These are phyloP conservation scores for Craterocephalus amniculus DNA, from an alignment of 2,797 vertebrate species.

Conservation along the genomic window DNA sequence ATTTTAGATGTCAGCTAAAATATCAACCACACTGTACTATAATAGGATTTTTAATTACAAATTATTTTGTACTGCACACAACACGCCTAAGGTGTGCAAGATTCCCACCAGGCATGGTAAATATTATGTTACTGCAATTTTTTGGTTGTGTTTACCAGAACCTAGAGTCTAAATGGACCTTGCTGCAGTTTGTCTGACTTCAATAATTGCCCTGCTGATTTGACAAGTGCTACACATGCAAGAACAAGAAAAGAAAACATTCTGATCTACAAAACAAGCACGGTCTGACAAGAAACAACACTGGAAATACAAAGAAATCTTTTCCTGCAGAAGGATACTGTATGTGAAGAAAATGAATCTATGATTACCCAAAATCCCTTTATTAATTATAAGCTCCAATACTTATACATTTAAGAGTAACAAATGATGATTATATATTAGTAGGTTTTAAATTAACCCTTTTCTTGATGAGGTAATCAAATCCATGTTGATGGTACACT, in stretches of 20 bases:
- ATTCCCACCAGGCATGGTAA: background rate
- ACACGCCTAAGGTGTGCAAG: conserved; percentile 3
- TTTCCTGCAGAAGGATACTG: conserved; percentile 16
- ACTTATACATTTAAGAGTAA: background rate
- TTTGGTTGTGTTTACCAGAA: conserved; percentile 5
- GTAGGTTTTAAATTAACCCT: conserved; percentile 12
- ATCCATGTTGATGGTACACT: background rate
- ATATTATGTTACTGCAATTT: background rate
- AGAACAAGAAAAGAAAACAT: conserved; percentile 16
- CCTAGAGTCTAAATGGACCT: conserved; percentile 13
- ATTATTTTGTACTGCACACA: background rate
- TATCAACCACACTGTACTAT: background rate
- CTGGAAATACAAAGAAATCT: conserved; percentile 5
- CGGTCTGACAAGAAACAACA: conserved; percentile 17
- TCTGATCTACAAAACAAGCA: conserved; percentile 19
- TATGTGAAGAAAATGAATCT: conserved; percentile 2
- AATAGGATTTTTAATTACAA: conserved; percentile 9
- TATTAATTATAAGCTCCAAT: background rate
- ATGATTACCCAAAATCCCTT: background rate
- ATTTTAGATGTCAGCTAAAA: conserved; percentile 5
- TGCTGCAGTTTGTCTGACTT: conserved; percentile 8
- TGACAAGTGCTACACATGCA: conserved; percentile 9
- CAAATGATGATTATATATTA: conserved; percentile 3
- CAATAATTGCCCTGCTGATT: conserved; percentile 8
- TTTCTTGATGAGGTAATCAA: background rate